Percentiles rank a stretch among this genome's conserved stretches.
phyloP scores from a whole-genome alignment of 2,113 vertebrate species.

The Daphoenositta chrysoptera region DNA sequence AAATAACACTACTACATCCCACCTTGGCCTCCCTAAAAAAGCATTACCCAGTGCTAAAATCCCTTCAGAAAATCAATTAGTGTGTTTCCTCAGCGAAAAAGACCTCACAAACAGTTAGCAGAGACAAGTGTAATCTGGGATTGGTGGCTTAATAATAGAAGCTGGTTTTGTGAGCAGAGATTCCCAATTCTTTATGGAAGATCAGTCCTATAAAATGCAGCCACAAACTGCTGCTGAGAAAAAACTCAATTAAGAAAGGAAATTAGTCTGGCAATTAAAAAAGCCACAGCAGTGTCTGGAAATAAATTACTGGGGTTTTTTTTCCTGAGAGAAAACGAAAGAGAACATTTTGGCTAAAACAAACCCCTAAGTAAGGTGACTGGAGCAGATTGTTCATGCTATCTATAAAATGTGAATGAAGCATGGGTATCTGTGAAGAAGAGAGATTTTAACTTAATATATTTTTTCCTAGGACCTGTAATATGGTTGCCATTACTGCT shows the following conservation, averaged over 20 bases:
- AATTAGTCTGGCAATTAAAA: slow-evolving; percentile 24
- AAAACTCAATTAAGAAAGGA: slow-evolving; percentile 25
- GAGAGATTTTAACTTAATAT: not conserved
- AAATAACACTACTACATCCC: not conserved
- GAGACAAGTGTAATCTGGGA: not conserved
- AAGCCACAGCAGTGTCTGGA: slow-evolving; percentile 12
- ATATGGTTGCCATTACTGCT: not conserved
- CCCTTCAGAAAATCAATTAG: not conserved
- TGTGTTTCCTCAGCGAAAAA: not conserved
- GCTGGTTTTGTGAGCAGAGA: slow-evolving; percentile 7
- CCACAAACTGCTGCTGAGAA: slow-evolving; percentile 9
- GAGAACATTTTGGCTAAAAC: not conserved
- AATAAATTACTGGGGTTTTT: not conserved
- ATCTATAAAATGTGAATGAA: not conserved
- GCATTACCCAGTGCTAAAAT: not conserved
- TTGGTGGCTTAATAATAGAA: not conserved
- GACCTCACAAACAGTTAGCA: not conserved
- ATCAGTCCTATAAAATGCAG: slow-evolving; percentile 30
- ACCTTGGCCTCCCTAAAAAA: not conserved
- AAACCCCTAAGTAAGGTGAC: not conserved
- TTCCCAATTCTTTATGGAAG: slow-evolving; percentile 13
- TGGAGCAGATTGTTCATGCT: not conserved
- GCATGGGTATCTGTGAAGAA: not conserved
- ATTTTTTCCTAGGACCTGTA: not conserved
- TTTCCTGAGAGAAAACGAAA: not conserved